Conservation (phyloP, 2,797 vertebrate genomes). For the Paramormyrops hopkinsi region DNA sequence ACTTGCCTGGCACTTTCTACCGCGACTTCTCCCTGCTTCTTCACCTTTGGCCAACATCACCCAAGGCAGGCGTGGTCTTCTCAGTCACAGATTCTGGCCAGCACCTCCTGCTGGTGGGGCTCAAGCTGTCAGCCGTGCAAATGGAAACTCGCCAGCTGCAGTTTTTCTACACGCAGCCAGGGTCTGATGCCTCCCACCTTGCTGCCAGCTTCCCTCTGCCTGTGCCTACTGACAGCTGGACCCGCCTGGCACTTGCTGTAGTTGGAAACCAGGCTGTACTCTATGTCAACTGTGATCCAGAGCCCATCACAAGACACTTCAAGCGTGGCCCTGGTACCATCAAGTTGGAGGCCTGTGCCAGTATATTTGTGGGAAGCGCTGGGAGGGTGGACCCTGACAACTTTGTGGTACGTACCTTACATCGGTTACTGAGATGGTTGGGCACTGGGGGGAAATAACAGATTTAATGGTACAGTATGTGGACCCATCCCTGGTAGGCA, state of each 20-base stretch:
- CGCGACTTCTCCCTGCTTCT: conserved; percentile 81
- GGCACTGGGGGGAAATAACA: neutral
- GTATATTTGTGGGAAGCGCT: conserved; percentile 84
- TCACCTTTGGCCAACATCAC: conserved; percentile 68
- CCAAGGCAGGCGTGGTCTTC: conserved; percentile 70
- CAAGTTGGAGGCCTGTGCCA: conserved; percentile 71
- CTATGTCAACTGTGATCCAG: conserved; percentile 74
- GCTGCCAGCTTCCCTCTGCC: conserved; percentile 74
- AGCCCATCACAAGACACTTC: conserved; percentile 57
- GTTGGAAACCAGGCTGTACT: conserved; percentile 64
- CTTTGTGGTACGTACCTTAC: conserved; percentile 71
- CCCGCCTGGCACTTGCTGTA: conserved; percentile 75
- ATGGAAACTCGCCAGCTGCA: conserved; percentile 64
- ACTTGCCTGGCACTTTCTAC: conserved; percentile 78
- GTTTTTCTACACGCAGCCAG: conserved; percentile 80
- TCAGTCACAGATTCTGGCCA: conserved; percentile 75
- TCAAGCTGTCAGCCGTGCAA: conserved; percentile 72
- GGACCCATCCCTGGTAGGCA: neutral
- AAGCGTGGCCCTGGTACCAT: conserved; percentile 70
- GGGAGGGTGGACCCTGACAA: conserved; percentile 76
- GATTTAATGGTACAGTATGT: neutral
- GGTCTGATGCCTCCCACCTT: conserved; percentile 53
- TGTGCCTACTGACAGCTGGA: conserved; percentile 71
- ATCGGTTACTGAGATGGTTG: neutral
- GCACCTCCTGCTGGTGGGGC: conserved; percentile 71